phyloP scores from a whole-genome alignment of 2,888 invertebrate genomes.

The Drosophila meridionalis region DNA sequence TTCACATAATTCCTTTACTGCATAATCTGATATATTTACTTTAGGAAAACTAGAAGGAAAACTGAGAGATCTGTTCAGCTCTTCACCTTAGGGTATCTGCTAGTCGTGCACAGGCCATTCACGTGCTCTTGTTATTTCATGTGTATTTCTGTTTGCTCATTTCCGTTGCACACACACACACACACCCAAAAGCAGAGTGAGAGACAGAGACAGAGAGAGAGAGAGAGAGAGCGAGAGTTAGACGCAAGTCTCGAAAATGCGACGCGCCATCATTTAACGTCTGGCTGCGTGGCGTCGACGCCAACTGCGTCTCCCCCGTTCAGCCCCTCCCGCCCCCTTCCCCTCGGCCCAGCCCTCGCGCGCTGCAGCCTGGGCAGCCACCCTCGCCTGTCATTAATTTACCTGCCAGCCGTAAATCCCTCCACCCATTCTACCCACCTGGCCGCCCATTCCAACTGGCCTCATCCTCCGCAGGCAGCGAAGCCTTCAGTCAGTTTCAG shows the following conservation, averaged over 20 bases:
- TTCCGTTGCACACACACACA: constrained; percentile 64
- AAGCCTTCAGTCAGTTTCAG: constrained; percentile 71
- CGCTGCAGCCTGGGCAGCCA: constrained; percentile 49
- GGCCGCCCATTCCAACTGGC: neutral
- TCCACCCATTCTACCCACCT: constrained; percentile 3
- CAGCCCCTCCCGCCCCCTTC: neutral
- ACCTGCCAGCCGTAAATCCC: constrained; percentile 58
- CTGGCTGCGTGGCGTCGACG: constrained; percentile 60
- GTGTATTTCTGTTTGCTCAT: constrained; percentile 70
- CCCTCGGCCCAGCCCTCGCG: constrained; percentile 1
- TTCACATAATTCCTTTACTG: neutral
- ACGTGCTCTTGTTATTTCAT: constrained; percentile 5
- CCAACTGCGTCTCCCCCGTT: constrained; percentile 34
- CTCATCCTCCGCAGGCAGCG: constrained; percentile 62
- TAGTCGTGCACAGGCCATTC: neutral
- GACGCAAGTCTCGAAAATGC: constrained; percentile 43
- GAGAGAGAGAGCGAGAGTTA: neutral
- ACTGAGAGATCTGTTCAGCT: neutral
- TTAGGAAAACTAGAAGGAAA: too few relatives aligned
- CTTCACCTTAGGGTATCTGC: neutral
- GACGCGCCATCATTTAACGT: constrained; percentile 69
- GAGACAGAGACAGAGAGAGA: neutral
- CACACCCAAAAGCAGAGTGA: neutral
- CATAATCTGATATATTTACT: neutral
- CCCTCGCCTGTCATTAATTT: constrained; percentile 61